phyloP scores from a whole-genome alignment of 2,888 invertebrate genomes.

The Stratiomys singularior region DNA sequence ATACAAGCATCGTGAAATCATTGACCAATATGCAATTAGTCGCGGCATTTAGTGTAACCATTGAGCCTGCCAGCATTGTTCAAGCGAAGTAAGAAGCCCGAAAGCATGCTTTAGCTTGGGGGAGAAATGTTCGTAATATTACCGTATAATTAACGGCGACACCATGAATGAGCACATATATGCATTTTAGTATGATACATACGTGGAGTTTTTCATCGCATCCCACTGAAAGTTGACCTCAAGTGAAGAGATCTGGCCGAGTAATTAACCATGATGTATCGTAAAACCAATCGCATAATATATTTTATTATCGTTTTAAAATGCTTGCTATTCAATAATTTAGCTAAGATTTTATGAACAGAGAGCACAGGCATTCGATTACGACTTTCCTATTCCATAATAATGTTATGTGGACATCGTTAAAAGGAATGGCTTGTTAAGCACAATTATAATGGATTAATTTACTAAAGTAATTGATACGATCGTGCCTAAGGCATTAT shows the following conservation, averaged over 20 bases:
- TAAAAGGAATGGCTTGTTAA: background rate
- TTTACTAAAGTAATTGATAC: background rate
- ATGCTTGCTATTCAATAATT: background rate
- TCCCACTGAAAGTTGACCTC: constrained; percentile 35
- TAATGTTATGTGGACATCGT: background rate
- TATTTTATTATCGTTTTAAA: constrained; percentile 29
- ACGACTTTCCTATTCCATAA: background rate
- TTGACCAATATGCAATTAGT: constrained; percentile 31
- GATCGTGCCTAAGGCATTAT: background rate
- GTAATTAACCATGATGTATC: constrained; percentile 26
- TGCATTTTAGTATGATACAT: background rate
- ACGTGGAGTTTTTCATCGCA: background rate
- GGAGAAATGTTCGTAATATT: background rate
- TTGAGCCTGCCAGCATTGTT: background rate
- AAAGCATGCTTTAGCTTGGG: background rate
- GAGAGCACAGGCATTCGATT: background rate
- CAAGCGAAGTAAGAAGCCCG: too few species aligned
- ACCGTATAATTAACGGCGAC: background rate
- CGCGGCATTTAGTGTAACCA: constrained; percentile 1
- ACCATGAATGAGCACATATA: background rate
- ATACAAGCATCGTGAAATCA: background rate
- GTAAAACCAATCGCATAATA: constrained; percentile 34
- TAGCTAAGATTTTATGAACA: constrained; percentile 17
- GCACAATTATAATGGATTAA: background rate
- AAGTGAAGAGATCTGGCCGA: constrained; percentile 15